Evolutionary conservation across 2,888 invertebrate genomes (phyloP).

Genomic region (Sisyra nigra): DNA sequence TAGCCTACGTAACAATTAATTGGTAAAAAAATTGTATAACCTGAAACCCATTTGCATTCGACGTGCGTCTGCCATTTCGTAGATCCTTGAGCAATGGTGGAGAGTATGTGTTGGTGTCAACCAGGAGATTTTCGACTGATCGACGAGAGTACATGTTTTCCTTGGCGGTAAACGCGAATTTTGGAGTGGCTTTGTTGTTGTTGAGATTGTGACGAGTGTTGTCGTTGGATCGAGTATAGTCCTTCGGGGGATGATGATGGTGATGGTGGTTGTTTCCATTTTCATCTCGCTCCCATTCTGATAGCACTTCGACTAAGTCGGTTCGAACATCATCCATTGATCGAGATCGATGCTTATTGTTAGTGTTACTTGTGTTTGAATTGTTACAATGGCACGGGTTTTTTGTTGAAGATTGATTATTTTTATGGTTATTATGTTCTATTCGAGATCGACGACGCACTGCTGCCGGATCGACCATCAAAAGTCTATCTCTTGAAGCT

Average conservation of each 20-base stretch:
- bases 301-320: constrained; percentile 34
- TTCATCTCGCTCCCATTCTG: constrained; percentile 42
- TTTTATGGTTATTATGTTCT: too few species aligned
- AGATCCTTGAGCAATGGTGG: constrained; percentile 18
- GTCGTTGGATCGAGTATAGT: not conserved
- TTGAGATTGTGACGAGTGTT: not conserved
- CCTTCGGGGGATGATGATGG: constrained; percentile 11
- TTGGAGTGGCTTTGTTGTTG: constrained; percentile 14
- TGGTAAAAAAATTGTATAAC: too few species aligned
- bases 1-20: too few species aligned
- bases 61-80: not conserved
- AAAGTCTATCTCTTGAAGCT: constrained; percentile 19
- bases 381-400: constrained; percentile 36
- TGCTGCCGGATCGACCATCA: constrained; percentile 20
- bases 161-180: constrained; percentile 7
- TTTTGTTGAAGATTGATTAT: constrained; percentile 17
- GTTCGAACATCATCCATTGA: constrained; percentile 58
- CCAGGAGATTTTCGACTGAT: constrained; percentile 54
- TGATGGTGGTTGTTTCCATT: constrained; percentile 31
- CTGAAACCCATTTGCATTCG: too few species aligned
- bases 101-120: constrained; percentile 34
- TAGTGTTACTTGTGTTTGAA: not conserved
- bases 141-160: constrained; percentile 38
- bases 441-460: constrained; percentile 12
- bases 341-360: constrained; percentile 33